Base-by-base conservation (phyloP, 53 echinoderm and acorn worm genomes). In the Hippasteria phrygiana region DNA sequence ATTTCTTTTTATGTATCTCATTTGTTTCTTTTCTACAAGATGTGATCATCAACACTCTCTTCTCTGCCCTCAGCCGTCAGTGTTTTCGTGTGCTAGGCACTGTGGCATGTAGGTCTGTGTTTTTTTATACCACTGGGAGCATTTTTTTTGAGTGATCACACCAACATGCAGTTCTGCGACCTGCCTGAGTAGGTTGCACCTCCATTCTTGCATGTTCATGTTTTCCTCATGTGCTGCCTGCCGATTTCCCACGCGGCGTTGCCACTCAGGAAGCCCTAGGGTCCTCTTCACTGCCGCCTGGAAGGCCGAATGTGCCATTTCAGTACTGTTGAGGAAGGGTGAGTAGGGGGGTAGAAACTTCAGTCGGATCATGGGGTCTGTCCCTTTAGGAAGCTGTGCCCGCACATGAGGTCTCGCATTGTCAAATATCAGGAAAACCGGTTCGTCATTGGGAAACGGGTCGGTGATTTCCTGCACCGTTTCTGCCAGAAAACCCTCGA, bases 281-380 rank as follows among this genome's bases (percentile, higher is more conserved):
- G 22, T 36, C 40, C 54, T 48, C 73, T 72, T 87, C 42, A 87
- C 71, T 53, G 55, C 74, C 0, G 56, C 33, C 87, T 88, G 75
- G 17, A 88, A 75, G 10, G 88, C 37, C 2, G 70, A 88, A 41
- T 88, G 88, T 22, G 78, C 89, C 89, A 88, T 67, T 34, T 78
- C 55, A 0, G 89, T 78, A 17, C 77, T 69, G 42, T 78, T 88
- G 2, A 78, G 67, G 37, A 88, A 78, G 6, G 89, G 89, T 4
- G 89, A 88, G 71, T 78, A 88, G 78, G 79, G n/a, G 39, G 89
- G 89, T 4, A 88, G 89, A 1, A 14, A 55, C 36, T 72, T 87
- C 53, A 72, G 72, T 14, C 42, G 55, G 55, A 87, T 87, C 35
- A 26, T 54, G 14, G 87, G 87, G 36, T 71, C 1, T 37, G 39